Base-by-base conservation (phyloP, 2,888 invertebrate species). In the Prosopocoilus inquinatus region DNA sequence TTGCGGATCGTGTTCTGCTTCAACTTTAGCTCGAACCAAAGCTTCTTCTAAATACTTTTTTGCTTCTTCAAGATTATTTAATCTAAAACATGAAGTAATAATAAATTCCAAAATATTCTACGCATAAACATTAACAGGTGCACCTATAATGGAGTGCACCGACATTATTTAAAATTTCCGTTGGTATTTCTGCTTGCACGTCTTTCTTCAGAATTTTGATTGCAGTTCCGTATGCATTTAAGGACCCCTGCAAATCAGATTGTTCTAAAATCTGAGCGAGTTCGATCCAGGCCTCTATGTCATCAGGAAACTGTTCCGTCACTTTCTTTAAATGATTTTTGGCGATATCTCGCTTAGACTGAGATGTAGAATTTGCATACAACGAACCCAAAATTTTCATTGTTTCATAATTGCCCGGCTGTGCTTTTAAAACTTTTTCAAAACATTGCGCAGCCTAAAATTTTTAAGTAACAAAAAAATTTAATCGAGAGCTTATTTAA, bases 251-350 rank as follows among this genome's bases (percentile, higher is more conserved):
- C 53, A 94, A 81, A 80, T 99, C 98, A 64, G 90, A 90, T 72
- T 96, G 94, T 74, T 99, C 98, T 60, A 98, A 81, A 74, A 99
- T 96, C 80, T 99, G 98, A 0, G 99, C 99, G 62, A 98, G 79
- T 75, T 99, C 98, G 65, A 99, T 97, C 97, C 97, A 98, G 0
- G 97, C 98, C 76, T 99, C 99, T 1, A 98, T 94, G 75, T 99
- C 99, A 67, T 99, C 97, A 0, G 97, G 96, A 75, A 94, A 95
- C 77, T 96, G 94, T 72, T 96, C 96, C 0, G 97, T 96, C 15
- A 92, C 92, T 79, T 97, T 98, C 73, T 94, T 91, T 49, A 99
- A 80, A 76, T 96, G 94, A 67, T 91, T 91, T 73, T 94, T 90
- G 0, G 97, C 97, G 61, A 94, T 92, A 67, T 96, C 95, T 7